Evolutionary conservation across 2,797 vertebrate species (phyloP).

Genomic region (Xenopus petersii): DNA sequence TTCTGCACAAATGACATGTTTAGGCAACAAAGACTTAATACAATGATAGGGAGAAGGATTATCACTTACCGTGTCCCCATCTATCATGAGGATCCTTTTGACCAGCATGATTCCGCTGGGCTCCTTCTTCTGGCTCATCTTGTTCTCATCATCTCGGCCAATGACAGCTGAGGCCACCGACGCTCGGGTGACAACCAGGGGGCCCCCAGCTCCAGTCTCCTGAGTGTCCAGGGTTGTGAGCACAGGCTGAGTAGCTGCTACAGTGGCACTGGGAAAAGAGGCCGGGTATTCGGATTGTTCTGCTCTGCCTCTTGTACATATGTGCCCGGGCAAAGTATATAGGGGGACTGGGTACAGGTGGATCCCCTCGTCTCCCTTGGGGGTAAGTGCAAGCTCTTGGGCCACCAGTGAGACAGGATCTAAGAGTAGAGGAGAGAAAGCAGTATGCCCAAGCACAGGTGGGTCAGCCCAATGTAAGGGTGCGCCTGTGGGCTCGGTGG

Average conservation of each 20-base stretch:
- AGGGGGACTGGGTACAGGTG: constrained; percentile 10
- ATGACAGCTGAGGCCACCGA: constrained; percentile 5
- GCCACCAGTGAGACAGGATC: constrained; percentile 5
- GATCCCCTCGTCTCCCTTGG: neutral
- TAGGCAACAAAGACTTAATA: no score
- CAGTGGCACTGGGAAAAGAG: neutral
- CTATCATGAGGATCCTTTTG: constrained; percentile 49
- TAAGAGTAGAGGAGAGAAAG: constrained; percentile 7
- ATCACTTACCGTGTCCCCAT: constrained; percentile 50
- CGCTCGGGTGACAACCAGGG: constrained; percentile 31
- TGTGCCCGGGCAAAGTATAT: constrained; percentile 6
- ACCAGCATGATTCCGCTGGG: constrained; percentile 54
- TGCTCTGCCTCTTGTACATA: neutral
- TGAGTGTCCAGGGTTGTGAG: constrained; percentile 34
- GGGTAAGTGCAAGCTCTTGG: neutral
- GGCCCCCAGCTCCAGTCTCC: constrained; percentile 4
- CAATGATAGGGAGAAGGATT: no score
- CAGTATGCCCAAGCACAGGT: neutral
- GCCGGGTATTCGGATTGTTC: neutral
- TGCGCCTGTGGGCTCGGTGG: neutral
- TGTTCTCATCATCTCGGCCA: constrained; percentile 15
- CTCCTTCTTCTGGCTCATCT: constrained; percentile 43
- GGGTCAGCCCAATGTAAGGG: neutral
- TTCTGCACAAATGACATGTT: no score
- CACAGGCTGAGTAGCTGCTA: neutral